These are phyloP conservation scores for Pempheris klunzingeri DNA, from an alignment of 2,797 vertebrate species.

Conservation along the genomic window DNA sequence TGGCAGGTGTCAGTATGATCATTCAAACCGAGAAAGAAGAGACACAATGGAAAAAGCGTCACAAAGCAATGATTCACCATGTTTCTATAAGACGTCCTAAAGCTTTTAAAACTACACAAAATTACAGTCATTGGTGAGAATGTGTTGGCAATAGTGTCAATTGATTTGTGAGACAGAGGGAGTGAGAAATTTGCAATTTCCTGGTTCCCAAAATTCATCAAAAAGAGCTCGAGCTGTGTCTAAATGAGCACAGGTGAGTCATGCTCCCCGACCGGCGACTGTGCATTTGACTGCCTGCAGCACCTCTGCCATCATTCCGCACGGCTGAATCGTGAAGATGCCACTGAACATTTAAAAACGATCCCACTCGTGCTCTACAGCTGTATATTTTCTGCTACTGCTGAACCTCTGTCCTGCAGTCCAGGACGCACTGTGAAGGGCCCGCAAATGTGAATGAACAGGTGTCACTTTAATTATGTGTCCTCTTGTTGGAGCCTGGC, in stretches of 20 bases:
- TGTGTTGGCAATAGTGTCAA: background rate
- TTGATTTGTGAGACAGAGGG: background rate
- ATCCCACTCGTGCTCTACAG: constrained; percentile 51
- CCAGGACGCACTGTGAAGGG: constrained; percentile 34
- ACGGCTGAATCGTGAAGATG: constrained; percentile 53
- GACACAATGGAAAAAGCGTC: background rate
- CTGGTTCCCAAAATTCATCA: background rate
- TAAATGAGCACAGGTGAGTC: constrained; percentile 41
- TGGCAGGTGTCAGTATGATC: constrained; percentile 23
- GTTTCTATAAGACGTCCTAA: background rate
- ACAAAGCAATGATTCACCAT: constrained; percentile 2
- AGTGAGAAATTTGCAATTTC: background rate
- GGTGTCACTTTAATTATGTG: constrained; percentile 84
- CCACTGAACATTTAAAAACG: constrained; percentile 66
- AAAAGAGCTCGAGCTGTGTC: constrained; percentile 11
- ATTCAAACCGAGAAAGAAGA: background rate
- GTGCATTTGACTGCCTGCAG: constrained; percentile 17
- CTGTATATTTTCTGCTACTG: constrained; percentile 54
- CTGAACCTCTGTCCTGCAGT: constrained; percentile 46
- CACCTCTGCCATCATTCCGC: constrained; percentile 48
- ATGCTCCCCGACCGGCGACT: constrained; percentile 26
- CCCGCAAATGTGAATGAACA: constrained; percentile 75
- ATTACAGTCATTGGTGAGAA: background rate
- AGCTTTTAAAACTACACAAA: background rate
- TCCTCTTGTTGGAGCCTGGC: constrained; percentile 53